These are phyloP conservation scores for Neosilurus hyrtlii DNA, from an alignment of 2,797 vertebrate species.

Conservation along the genomic window DNA sequence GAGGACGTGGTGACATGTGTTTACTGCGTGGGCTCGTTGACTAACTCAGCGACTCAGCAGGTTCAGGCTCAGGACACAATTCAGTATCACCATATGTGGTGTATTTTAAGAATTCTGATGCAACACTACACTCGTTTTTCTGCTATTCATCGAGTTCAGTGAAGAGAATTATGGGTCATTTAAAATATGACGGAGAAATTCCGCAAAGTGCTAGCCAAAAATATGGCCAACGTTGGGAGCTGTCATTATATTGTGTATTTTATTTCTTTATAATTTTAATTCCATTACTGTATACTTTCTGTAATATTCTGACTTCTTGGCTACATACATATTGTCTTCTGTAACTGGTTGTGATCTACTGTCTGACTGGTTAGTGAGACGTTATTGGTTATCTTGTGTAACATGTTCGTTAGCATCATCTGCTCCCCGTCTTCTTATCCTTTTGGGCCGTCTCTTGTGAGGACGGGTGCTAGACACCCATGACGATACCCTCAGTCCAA, in stretches of 20 bases:
- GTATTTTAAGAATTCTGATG: background rate
- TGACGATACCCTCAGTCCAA: conserved; percentile 73
- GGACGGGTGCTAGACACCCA: conserved; percentile 74
- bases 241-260: background rate
- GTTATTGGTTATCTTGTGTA: conserved; percentile 27
- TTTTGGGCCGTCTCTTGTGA: conserved; percentile 35
- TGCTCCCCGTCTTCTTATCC: background rate
- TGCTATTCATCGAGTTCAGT: background rate
- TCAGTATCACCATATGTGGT: background rate
- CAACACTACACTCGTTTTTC: too few species aligned
- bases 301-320: background rate
- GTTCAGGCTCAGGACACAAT: conserved; percentile 5
- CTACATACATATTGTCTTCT: background rate
- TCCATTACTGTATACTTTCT: background rate
- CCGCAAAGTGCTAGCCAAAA: background rate
- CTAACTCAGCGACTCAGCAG: background rate
- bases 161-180: background rate
- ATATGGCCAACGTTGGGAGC: background rate
- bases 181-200: background rate
- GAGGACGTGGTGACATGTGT: too few species aligned
- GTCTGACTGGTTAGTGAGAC: background rate
- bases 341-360: background rate
- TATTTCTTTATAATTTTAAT: background rate
- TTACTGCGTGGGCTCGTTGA: background rate
- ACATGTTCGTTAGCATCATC: background rate